Base-by-base conservation (phyloP, 2,113 vertebrate species). In the Zosterops pallidus region DNA sequence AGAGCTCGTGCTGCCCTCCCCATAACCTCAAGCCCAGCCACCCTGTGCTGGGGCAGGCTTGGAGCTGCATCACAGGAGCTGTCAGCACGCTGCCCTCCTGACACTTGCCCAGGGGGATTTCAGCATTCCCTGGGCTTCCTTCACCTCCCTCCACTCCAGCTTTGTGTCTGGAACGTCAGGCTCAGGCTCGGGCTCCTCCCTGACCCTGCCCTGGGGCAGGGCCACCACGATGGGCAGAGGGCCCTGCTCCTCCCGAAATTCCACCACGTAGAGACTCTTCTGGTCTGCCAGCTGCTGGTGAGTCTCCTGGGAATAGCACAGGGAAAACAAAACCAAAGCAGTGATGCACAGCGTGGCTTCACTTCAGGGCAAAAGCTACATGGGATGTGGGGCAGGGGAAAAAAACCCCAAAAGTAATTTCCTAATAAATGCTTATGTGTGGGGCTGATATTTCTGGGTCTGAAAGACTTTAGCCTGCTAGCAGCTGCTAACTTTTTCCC, bases 141-240 rank as follows among this genome's bases (percentile, higher is more conserved):
- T 98, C 28, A 99, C 98, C 0, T 99, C 99, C 11, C 96, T 96
- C 99, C 99, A 99, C 96, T 99, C 98, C 92, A 99, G 96, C 63
- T 83, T 98, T 20, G 93, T 95, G 93, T 98, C 94, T 1, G 98
- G 98, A 79, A 99, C 97, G 10, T 99, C 98, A 13, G 98, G 98
- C 75, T 98, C 97, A 0, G 97, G 97, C 64, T 99, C 98, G 0
- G 98, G 98, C 6, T 98, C 94, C 42, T 94, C 55, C 0, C 98
- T 97, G 20, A 97, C 62, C 0, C 91, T 37, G 0, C 97, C 97
- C 47, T 78, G 89, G 0, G 99, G 99, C 19, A 97, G 97, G 1
- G 99, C 99, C 25, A 99, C 99, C 7, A 99, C 93, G 0, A 98
- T n/a, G 47, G 99, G 99, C 85, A 99, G 94, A 3, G 97, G 98